Evolutionary conservation across 2,797 vertebrate genomes (phyloP).

Genomic region (Cyclopterus lumpus): DNA sequence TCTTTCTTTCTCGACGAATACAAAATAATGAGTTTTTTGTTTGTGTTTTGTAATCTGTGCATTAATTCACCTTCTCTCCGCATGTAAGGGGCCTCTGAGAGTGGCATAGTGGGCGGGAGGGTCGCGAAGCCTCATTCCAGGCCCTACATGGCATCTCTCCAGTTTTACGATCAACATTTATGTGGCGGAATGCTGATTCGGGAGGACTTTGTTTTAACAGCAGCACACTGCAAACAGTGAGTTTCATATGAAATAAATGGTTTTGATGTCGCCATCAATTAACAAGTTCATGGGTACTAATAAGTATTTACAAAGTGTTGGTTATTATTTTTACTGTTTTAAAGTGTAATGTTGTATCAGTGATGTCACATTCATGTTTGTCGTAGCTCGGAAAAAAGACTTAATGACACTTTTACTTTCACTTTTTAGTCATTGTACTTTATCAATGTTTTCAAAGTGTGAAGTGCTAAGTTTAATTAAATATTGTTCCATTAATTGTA

Average conservation of each 20-base stretch:
- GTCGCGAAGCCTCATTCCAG: slow-evolving; percentile 75
- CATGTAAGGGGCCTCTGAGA: slow-evolving; percentile 65
- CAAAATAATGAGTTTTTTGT: background rate
- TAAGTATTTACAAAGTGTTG: background rate
- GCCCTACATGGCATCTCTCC: slow-evolving; percentile 82
- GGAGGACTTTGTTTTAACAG: slow-evolving; percentile 77
- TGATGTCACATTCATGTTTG: background rate
- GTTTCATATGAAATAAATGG: background rate
- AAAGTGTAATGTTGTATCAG: background rate
- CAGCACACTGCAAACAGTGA: slow-evolving; percentile 75
- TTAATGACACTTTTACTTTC: background rate
- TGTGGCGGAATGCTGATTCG: slow-evolving; percentile 81
- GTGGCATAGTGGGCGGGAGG: slow-evolving; percentile 71
- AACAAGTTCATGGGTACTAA: background rate
- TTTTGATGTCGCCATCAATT: background rate
- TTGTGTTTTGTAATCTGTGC: background rate
- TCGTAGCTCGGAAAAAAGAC: background rate
- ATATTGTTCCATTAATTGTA: background rate
- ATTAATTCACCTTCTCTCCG: background rate
- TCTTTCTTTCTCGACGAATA: background rate
- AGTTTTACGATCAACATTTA: accelerated
- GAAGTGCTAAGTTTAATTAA: background rate
- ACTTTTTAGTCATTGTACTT: background rate
- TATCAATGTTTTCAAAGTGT: background rate
- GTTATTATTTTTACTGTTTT: background rate